phyloP scores from a whole-genome alignment of 2,797 vertebrate genomes.

The Vespertilio murinus region DNA sequence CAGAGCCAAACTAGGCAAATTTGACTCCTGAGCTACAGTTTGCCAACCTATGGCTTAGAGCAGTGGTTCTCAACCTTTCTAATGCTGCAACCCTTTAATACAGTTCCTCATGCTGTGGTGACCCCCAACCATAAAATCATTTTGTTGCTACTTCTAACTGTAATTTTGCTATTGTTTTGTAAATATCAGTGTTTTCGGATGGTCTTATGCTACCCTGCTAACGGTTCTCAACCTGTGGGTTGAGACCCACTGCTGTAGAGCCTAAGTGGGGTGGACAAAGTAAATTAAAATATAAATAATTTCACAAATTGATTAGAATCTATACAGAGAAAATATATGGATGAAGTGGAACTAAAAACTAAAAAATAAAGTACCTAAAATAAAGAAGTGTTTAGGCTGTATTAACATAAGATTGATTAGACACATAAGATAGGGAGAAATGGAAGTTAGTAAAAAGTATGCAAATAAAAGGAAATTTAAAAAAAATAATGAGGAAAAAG shows the following conservation, averaged over 20 bases:
- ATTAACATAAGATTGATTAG: not conserved
- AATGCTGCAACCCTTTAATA: no score
- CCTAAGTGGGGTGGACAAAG: not conserved
- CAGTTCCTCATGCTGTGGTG: no score
- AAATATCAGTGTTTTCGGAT: no score
- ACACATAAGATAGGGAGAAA: not conserved
- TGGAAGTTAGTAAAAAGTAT: not conserved
- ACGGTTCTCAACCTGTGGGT: no score
- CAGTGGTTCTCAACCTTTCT: no score
- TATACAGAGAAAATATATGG: not conserved
- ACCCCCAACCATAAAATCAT: no score
- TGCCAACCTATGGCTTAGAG: not conserved
- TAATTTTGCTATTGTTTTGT: no score
- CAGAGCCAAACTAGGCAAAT: not conserved
- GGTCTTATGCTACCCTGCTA: no score
- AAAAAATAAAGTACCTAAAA: not conserved
- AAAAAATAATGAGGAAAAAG: not conserved
- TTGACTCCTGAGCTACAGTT: not conserved
- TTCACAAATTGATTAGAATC: not conserved
- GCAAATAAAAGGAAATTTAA: not conserved
- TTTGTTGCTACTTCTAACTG: no score
- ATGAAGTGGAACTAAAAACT: not conserved
- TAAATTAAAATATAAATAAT: not conserved
- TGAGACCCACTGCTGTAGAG: no score
- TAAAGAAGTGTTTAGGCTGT: not conserved